phyloP scores from a whole-genome alignment of 64 coral and sea anemone species.

The Trachythela sp. region DNA sequence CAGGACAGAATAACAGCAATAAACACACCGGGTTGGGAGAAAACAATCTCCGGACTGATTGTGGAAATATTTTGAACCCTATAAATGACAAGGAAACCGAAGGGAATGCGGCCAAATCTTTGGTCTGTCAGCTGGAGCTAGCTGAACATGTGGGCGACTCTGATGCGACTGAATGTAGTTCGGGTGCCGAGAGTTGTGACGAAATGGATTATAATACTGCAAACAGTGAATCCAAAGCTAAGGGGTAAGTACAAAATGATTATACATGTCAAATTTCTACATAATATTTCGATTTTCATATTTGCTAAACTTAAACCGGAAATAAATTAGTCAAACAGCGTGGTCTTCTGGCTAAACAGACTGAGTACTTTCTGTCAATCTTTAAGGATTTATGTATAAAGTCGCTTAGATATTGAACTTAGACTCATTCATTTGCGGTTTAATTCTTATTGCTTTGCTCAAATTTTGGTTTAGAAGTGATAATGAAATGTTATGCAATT shows the following conservation, averaged over 20 bases:
- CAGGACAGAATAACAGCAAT: not conserved
- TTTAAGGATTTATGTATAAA: no score
- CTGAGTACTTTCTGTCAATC: no score
- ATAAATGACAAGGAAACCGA: not conserved
- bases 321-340: not conserved
- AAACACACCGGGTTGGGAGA: not conserved
- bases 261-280: not conserved
- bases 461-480: not conserved
- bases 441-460: not conserved
- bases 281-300: not conserved
- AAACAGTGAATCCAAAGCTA: not conserved
- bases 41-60: not conserved
- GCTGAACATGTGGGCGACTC: conserved; percentile 12
- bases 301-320: not conserved
- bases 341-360: not conserved
- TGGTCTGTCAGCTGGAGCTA: conserved; percentile 2
- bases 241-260: not conserved
- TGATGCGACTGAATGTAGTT: not conserved
- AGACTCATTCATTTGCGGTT: not conserved
- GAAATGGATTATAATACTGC: not conserved
- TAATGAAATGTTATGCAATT: not conserved
- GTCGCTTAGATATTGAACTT: not conserved
- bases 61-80: not conserved
- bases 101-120: not conserved
- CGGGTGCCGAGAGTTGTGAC: not conserved